Evolutionary conservation across 1,140 invertebrate species (phyloP), one percentile per base, ranked within the genome.

Genomic region (Ctenoplectra terminalis): DNA sequence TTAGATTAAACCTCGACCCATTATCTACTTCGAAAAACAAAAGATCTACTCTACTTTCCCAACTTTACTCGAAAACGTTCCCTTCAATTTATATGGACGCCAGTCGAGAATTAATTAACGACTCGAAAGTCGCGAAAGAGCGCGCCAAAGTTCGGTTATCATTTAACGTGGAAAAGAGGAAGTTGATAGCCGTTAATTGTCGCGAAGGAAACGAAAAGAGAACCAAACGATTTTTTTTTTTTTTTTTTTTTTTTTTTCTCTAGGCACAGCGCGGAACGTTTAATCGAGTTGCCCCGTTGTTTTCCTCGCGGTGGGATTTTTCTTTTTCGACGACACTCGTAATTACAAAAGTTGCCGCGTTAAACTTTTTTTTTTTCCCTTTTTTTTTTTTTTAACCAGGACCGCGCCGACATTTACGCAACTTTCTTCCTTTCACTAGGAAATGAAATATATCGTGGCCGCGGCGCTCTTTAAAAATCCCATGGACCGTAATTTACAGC

Each of bases 381-480:
- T 48, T n/a, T n/a, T 37, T 31, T 29, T 20, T 76, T 66, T 40
- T 43, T 46, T 31, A 29, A 8, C 37, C 40, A 2, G 26, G 8
- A 26, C 8, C 29, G 29, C 58, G 34, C 11, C 54, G 54, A 79
- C 67, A 37, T 72, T 61, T 37, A 50, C 58, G 77, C 58, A 43
- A 73, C 77, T 73, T 63, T 63, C 69, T 63, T 73, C 56, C 77
- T 80, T 63, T 73, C 58, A 72, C 69, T 72, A 50, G 67, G 58
- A 80, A 61, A 80, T 73, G 58, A 80, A 80, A 80, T 73, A 43
- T 54, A 80, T 72, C 46, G 76, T 20, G 43, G 40, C 17, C 43
- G 29, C 26, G 17, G 52, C 31, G 66, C 26, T 63, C 43, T 72
- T 63, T 34, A 54, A 63, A 80, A 73, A 29, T 13, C 43, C 56